These are phyloP conservation scores for Hyles vespertilio DNA, from an alignment of 1,140 invertebrate species.

Conservation along the genomic window DNA sequence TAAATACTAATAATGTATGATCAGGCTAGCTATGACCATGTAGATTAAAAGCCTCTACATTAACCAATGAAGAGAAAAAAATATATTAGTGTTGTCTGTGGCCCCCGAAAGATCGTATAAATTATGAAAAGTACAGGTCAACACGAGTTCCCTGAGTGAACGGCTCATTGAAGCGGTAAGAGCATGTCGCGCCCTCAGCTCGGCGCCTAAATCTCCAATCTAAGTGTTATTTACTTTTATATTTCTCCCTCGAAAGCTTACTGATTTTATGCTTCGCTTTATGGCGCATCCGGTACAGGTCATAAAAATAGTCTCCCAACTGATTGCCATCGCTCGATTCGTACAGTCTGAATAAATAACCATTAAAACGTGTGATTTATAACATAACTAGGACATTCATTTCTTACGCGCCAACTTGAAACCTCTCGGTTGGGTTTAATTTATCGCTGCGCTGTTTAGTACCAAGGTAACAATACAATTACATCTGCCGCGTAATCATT, in stretches of 20 bases:
- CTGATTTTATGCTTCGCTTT: conserved; percentile 63
- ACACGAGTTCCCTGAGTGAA: conserved; percentile 21
- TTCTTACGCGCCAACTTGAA: conserved; percentile 6
- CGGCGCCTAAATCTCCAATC: conserved; percentile 46
- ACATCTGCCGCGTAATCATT: not conserved
- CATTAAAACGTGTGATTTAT: conserved; percentile 52
- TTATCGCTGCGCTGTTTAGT: conserved; percentile 6
- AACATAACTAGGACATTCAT: conserved; percentile 24
- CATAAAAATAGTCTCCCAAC: conserved; percentile 63
- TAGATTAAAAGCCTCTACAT: no score
- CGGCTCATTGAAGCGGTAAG: conserved; percentile 27
- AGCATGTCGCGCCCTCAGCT: conserved; percentile 22
- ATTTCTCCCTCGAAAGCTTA: conserved; percentile 54
- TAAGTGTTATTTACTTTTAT: conserved; percentile 67
- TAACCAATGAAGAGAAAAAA: no score
- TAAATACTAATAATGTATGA: no score
- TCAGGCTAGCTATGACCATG: no score
- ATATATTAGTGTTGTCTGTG: no score
- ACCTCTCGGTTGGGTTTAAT: conserved; percentile 4
- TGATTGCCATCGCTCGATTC: conserved; percentile 59
- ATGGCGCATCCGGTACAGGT: conserved; percentile 61
- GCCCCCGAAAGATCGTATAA: not conserved
- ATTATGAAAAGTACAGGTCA: conserved; percentile 25
- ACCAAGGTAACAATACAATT: conserved; percentile 8
- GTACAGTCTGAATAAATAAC: conserved; percentile 49